phyloP scores from a whole-genome alignment of 2,888 invertebrate species.

The Brenthis ino region DNA sequence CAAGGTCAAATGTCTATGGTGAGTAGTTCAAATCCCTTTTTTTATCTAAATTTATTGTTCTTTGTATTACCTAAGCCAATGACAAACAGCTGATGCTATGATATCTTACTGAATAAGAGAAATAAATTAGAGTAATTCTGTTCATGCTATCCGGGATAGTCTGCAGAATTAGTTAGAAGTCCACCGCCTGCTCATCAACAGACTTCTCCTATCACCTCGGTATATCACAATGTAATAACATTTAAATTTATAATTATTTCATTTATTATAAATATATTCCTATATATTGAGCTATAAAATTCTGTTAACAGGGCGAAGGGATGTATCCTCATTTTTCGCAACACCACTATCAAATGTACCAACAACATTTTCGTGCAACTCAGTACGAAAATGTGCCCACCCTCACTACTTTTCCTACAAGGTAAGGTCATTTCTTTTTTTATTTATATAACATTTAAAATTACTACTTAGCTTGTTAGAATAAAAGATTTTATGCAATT shows the following conservation, averaged over 20 bases:
- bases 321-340: constrained; percentile 79
- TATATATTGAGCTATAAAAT: neutral
- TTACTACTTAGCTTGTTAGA: no score
- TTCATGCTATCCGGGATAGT: constrained; percentile 82
- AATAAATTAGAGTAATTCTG: constrained; percentile 43
- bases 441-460: no score
- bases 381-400: constrained; percentile 73
- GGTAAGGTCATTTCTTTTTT: constrained; percentile 49
- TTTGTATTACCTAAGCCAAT: neutral
- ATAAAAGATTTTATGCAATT: no score
- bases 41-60: neutral
- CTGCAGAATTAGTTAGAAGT: constrained; percentile 85
- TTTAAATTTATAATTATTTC: constrained; percentile 31
- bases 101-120: constrained; percentile 21
- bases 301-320: constrained; percentile 70
- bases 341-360: constrained; percentile 79
- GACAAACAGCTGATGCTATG: constrained; percentile 3
- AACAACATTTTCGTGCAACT: constrained; percentile 77
- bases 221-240: constrained; percentile 72
- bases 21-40: constrained; percentile 59
- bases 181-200: constrained; percentile 94
- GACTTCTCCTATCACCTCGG: constrained; percentile 87
- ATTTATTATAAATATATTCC: constrained; percentile 4
- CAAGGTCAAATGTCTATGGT: constrained; percentile 86
- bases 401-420: constrained; percentile 63